Evolutionary conservation across 1,140 invertebrate species (phyloP).

Genomic region (Cotesia vestalis): DNA sequence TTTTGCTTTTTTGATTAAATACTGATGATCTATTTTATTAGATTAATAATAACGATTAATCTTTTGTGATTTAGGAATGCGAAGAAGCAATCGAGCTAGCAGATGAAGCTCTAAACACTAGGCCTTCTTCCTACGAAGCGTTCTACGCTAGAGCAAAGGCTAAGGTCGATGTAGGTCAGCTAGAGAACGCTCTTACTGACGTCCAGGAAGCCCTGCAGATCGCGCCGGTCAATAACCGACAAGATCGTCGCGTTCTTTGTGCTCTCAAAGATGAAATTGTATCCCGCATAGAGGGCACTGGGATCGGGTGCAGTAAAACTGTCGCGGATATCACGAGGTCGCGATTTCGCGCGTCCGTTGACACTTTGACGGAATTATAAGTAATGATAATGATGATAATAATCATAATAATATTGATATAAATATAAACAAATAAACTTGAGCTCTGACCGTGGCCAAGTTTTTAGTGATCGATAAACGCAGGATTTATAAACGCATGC

Average conservation of each 20-base stretch:
- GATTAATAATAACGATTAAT: background rate
- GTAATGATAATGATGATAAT: background rate
- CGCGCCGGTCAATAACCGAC: slow-evolving; percentile 72
- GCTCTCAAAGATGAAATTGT: slow-evolving; percentile 74
- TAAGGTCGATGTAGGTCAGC: slow-evolving; percentile 74
- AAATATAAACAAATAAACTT: too few relatives aligned
- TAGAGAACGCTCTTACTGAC: slow-evolving; percentile 72
- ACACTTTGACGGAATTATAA: slow-evolving; percentile 66
- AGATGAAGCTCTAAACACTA: slow-evolving; percentile 82
- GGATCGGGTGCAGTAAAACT: slow-evolving; percentile 53
- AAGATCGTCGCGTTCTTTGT: slow-evolving; percentile 73
- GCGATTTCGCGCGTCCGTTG: slow-evolving; percentile 62
- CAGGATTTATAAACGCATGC: too few relatives aligned
- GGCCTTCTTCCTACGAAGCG: slow-evolving; percentile 89
- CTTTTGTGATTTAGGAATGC: slow-evolving; percentile 71
- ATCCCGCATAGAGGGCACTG: slow-evolving; percentile 55
- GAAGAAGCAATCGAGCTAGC: slow-evolving; percentile 87
- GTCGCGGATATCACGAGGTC: slow-evolving; percentile 40
- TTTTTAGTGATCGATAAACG: too few relatives aligned
- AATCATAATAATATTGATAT: too few relatives aligned
- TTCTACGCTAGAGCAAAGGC: slow-evolving; percentile 91
- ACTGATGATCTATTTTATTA: background rate
- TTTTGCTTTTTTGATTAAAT: slow-evolving; percentile 42
- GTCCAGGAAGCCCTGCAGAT: slow-evolving; percentile 75
- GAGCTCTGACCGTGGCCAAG: too few relatives aligned